These are phyloP conservation scores for Hoplostethus mediterraneus DNA, from an alignment of 2,797 vertebrate species.

Conservation along the genomic window DNA sequence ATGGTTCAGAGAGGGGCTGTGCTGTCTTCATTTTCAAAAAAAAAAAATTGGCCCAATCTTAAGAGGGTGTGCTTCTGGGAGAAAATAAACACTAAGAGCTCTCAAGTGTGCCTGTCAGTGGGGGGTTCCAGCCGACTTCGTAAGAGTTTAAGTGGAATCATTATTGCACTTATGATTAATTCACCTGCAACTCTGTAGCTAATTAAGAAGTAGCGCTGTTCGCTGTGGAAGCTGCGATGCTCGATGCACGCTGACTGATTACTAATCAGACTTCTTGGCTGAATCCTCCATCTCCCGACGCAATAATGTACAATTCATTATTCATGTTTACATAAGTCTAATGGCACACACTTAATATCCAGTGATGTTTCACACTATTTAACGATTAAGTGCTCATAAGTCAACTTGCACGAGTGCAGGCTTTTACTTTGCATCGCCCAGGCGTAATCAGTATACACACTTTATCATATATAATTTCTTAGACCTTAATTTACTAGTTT, in stretches of 20 bases:
- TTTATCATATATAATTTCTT: background rate
- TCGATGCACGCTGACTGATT: slow-evolving; percentile 28
- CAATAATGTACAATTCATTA: slow-evolving; percentile 28
- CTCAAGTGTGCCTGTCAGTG: slow-evolving; percentile 8
- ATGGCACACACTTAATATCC: background rate
- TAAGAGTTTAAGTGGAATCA: slow-evolving; percentile 50
- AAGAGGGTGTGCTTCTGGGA: background rate
- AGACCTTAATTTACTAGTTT: too few relatives aligned
- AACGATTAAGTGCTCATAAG: slow-evolving; percentile 5
- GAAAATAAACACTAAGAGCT: background rate
- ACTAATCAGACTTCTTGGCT: slow-evolving; percentile 13
- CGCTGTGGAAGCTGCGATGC: background rate
- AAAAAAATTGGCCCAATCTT: background rate
- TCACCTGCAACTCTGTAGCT: slow-evolving; percentile 36
- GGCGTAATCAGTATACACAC: background rate
- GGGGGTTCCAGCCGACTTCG: slow-evolving; percentile 32
- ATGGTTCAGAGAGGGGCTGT: background rate
- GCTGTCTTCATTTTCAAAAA: background rate
- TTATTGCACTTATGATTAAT: slow-evolving; percentile 49
- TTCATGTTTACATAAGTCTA: slow-evolving; percentile 31
- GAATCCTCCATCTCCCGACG: background rate
- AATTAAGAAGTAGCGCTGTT: slow-evolving; percentile 31
- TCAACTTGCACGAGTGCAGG: background rate
- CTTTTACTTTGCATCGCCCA: background rate
- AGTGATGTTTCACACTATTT: slow-evolving; percentile 14